These are phyloP conservation scores for Macrostomum cliftonense DNA, from an alignment of 2,888 invertebrate genomes.

Conservation along the genomic window DNA sequence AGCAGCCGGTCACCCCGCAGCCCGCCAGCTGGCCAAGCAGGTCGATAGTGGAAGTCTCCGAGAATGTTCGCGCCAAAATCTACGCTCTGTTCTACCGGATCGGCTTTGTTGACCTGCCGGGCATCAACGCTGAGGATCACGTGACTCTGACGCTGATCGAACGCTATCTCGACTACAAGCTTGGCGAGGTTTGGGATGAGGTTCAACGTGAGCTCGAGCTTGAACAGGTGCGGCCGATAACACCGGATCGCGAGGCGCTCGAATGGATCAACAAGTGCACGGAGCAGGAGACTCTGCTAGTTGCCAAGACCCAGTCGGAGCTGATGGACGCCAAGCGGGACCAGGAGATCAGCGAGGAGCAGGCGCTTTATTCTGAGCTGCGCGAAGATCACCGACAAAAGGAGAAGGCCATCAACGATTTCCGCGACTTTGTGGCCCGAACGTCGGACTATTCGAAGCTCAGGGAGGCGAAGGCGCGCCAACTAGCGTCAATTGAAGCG, in stretches of 20 bases:
- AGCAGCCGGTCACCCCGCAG: conserved; percentile 23
- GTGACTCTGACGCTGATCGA: conserved; percentile 35
- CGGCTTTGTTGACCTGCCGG: conserved; percentile 33
- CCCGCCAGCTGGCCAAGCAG: conserved; percentile 29
- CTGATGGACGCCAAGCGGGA: conserved; percentile 31
- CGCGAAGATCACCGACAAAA: conserved; percentile 34
- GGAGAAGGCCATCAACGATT: conserved; percentile 27
- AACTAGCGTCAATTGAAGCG: conserved; percentile 30
- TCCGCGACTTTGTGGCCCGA: conserved; percentile 28
- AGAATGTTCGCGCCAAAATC: conserved; percentile 36
- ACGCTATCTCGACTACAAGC: conserved; percentile 37
- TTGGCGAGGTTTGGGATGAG: conserved; percentile 38
- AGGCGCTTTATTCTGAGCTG: conserved; percentile 22
- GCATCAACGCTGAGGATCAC: conserved; percentile 32
- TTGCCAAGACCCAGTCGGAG: conserved; percentile 26
- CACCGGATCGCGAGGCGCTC: conserved; percentile 33
- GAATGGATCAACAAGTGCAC: conserved; percentile 32
- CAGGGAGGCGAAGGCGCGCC: conserved; percentile 31
- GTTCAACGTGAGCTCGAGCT: conserved; percentile 25
- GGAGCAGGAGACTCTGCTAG: conserved; percentile 27
- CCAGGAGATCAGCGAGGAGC: conserved; percentile 32
- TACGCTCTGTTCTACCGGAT: conserved; percentile 35
- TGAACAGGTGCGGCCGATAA: conserved; percentile 31
- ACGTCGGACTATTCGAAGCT: conserved; percentile 31
- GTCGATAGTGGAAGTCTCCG: conserved; percentile 35